Evolutionary conservation across 2,888 invertebrate genomes (phyloP), one percentile per base, ranked within the genome.

Genomic region (Meganola albula): DNA sequence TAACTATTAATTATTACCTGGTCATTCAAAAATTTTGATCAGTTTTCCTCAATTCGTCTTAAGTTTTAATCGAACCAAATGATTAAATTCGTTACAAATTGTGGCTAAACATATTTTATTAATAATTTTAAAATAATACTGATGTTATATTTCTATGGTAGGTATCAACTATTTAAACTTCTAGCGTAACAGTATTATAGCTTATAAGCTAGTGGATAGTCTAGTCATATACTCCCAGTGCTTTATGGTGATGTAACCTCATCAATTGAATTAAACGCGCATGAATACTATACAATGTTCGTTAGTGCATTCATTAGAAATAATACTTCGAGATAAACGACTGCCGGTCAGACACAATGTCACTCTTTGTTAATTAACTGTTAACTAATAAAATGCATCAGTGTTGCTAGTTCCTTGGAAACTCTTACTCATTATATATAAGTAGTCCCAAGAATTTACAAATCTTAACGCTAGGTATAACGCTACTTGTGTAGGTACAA

Each of bases 301-400:
- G 52, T 52, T 49, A 52, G 54, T 67, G 66, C 64, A 66, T 76
- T 80, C 65, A 70, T 71, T 69, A 74, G 74, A 75, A 77, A 63
- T 62, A 61, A n/a, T 53, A 59, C 50, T 43, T 54, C 53, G 44
- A 69, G 77, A 80, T 82, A 82, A 69, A 53, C 51, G 37, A 69
- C 71, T 74, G 58, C 74, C 78, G 79, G 74, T 69, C 50, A 46
- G 31, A 42, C 42, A 82, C 71, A 80, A 64, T 66, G 63, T 63
- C 46, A 47, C 56, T 54, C 75, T 63, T 79, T 82, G 80, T 82
- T 59, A 46, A 43, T 31, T 40, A 48, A 53, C 56, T 55, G 47
- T 53, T 57, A 37, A 41, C 50, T 47, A 34, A 47, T 48, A 52
- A 57, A 58, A 47, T 53, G 45, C 48, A 49, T 39, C 53, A 56